Evolutionary conservation across 2,888 invertebrate species (phyloP).

Genomic region (Rosalia funebris): DNA sequence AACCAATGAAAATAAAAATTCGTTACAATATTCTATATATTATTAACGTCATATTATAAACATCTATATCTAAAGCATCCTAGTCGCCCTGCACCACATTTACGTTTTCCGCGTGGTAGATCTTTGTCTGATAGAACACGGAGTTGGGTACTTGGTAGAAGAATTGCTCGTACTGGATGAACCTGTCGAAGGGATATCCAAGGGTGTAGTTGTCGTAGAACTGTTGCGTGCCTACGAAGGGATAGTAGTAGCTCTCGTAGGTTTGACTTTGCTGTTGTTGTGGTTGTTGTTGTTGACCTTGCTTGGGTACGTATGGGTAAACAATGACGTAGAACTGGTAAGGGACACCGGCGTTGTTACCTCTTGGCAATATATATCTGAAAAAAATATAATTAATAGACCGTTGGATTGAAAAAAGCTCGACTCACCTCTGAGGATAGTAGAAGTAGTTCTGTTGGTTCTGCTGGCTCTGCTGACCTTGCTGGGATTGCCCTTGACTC

Average conservation of each 20-base stretch:
- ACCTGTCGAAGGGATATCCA: constrained; percentile 81
- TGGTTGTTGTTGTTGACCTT: constrained; percentile 54
- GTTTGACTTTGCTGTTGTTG: constrained; percentile 48
- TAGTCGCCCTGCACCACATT: constrained; percentile 35
- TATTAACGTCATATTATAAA: constrained; percentile 5
- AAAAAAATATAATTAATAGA: no score
- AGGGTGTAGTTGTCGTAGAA: constrained; percentile 71
- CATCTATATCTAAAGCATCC: not conserved
- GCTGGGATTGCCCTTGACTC: no score
- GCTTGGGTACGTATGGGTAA: constrained; percentile 61
- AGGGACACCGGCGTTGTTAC: constrained; percentile 71
- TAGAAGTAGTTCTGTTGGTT: constrained; percentile 71
- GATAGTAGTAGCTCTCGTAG: constrained; percentile 14
- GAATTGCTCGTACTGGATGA: constrained; percentile 66
- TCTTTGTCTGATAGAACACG: constrained; percentile 72
- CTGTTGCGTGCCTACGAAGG: not conserved
- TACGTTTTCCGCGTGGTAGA: constrained; percentile 68
- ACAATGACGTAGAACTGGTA: constrained; percentile 67
- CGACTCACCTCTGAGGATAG: constrained; percentile 71
- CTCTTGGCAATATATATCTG: constrained; percentile 75
- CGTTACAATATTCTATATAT: constrained; percentile 5
- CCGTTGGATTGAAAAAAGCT: constrained; percentile 19
- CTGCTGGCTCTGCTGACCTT: not conserved
- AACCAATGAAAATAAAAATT: not conserved
- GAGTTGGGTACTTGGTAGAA: constrained; percentile 76